Evolutionary conservation across 92 coral and sea anemone genomes (phyloP).

Genomic region (Phenganax stokvisi): DNA sequence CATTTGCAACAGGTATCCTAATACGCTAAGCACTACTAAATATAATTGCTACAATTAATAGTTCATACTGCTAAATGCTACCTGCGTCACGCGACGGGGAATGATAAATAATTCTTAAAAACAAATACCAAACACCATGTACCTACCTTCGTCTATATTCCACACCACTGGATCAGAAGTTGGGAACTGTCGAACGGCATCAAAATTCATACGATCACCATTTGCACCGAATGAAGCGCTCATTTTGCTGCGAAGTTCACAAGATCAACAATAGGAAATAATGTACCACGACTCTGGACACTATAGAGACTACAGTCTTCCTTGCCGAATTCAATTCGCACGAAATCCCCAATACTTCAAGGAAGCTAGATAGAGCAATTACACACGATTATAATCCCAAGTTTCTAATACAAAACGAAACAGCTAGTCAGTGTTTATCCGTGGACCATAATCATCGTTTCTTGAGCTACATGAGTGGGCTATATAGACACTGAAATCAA

Average conservation of each 20-base stretch:
- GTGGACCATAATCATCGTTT: no score
- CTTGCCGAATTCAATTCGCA: no score
- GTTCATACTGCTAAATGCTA: neutral
- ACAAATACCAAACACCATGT: neutral
- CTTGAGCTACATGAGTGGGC: no score
- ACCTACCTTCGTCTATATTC: slow-evolving; percentile 9
- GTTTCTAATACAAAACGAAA: no score
- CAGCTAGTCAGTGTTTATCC: no score
- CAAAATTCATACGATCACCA: slow-evolving; percentile 7
- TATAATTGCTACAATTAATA: neutral
- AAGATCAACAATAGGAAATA: neutral
- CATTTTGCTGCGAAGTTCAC: neutral
- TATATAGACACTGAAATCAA: neutral
- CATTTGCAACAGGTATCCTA: neutral
- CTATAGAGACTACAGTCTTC: no score
- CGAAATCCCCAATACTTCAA: no score
- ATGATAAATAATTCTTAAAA: neutral
- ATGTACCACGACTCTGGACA: no score
- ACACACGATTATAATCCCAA: no score
- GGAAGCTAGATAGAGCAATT: no score
- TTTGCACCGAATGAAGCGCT: neutral
- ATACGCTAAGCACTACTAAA: neutral
- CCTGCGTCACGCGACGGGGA: neutral
- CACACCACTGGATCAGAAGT: slow-evolving; percentile 25
- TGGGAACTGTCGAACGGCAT: neutral